Percentiles rank a stretch among this genome's conserved stretches.
phyloP scores from a whole-genome alignment of 2,797 vertebrate species.

The Crypturellus tataupa region DNA sequence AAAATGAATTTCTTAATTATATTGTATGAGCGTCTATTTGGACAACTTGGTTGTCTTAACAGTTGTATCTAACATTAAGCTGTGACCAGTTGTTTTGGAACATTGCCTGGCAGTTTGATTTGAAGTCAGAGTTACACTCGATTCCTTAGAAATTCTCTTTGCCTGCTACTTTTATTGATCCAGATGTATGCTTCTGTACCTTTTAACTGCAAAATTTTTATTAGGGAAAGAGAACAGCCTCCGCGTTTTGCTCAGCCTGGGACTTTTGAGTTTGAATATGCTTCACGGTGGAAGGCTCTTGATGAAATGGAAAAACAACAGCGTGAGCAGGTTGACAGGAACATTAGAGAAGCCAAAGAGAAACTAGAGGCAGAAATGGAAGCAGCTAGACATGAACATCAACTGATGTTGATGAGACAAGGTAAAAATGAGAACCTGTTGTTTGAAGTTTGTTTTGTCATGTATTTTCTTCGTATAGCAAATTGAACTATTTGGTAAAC shows the following conservation, averaged over 20 bases:
- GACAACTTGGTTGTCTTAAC: neutral
- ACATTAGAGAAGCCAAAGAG: slow-evolving; percentile 95
- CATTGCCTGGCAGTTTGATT: neutral
- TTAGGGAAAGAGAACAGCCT: slow-evolving; percentile 92
- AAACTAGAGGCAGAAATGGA: slow-evolving; percentile 98
- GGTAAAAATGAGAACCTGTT: slow-evolving; percentile 80
- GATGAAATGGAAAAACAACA: slow-evolving; percentile 98
- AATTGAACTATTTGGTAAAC: neutral
- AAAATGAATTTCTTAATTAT: neutral
- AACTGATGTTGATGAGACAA: slow-evolving; percentile 99
- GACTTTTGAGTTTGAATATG: slow-evolving; percentile 98
- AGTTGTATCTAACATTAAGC: neutral
- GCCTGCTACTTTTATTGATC: slow-evolving; percentile 8
- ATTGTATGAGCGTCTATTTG: neutral
- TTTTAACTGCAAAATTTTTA: slow-evolving; percentile 60
- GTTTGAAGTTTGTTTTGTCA: neutral
- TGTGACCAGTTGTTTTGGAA: neutral
- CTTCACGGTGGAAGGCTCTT: slow-evolving; percentile 97
- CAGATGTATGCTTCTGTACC: slow-evolving; percentile 38
- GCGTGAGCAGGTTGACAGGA: slow-evolving; percentile 93
- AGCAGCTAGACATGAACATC: slow-evolving; percentile 96
- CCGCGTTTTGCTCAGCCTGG: slow-evolving; percentile 97
- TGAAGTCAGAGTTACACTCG: neutral
- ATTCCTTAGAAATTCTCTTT: neutral
- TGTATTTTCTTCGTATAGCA: neutral